Evolutionary conservation across 1,140 invertebrate genomes (phyloP).

Genomic region (Oedothorax gibbosus): DNA sequence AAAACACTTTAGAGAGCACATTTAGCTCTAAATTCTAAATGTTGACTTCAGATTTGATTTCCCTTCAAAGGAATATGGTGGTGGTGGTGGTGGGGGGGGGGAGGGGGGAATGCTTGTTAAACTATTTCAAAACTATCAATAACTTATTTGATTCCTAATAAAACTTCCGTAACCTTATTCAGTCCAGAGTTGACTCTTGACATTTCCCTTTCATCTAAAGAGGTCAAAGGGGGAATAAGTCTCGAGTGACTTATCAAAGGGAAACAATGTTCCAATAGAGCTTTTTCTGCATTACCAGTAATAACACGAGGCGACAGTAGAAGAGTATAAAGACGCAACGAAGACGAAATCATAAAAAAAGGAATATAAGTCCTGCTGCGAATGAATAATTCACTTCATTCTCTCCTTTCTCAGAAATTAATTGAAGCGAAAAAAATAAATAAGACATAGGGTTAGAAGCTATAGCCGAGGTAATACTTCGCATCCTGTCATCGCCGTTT

Average conservation of each 20-base stretch:
- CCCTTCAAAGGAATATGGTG: no score
- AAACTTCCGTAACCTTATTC: no score
- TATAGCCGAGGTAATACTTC: slow-evolving; percentile 42
- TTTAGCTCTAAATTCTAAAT: no score
- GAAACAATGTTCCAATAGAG: slow-evolving; percentile 30
- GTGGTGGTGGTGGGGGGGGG: no score
- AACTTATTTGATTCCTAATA: no score
- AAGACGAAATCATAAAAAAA: background rate
- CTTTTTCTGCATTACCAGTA: background rate
- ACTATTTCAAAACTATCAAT: no score
- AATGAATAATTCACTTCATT: slow-evolving; percentile 56
- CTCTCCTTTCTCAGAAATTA: slow-evolving; percentile 36
- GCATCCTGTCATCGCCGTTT: slow-evolving; percentile 50
- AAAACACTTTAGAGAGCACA: no score
- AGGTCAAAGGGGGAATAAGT: background rate
- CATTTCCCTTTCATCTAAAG: no score
- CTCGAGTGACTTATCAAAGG: slow-evolving; percentile 20
- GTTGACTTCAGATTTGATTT: no score
- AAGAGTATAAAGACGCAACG: background rate
- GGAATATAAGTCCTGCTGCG: slow-evolving; percentile 16
- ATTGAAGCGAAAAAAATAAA: slow-evolving; percentile 45
- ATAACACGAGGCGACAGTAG: background rate
- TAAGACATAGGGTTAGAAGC: background rate
- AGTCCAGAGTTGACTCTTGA: no score
- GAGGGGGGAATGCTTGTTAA: no score